Conservation (phyloP, 2,888 invertebrate genomes). For the Brachycybe producta region DNA sequence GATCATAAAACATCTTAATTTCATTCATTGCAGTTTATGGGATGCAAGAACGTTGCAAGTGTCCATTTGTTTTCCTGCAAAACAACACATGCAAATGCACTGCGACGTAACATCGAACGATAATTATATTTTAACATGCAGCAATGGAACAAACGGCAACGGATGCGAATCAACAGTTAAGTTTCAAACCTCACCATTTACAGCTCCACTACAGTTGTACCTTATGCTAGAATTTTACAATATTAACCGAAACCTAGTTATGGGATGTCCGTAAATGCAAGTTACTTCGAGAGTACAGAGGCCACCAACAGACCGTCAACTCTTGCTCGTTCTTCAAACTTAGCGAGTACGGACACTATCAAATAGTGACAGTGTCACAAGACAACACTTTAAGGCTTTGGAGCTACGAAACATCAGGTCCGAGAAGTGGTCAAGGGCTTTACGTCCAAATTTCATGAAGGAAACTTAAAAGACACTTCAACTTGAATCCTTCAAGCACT, state of each 20-base stretch:
- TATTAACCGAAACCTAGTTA: neutral
- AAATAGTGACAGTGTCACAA: neutral
- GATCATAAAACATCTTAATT: neutral
- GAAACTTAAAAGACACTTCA: too few relatives aligned
- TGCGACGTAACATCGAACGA: constrained; percentile 5
- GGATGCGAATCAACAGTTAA: constrained; percentile 10
- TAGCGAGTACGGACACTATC: neutral
- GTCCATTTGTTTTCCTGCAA: neutral
- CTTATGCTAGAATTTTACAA: neutral
- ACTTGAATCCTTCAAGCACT: too few relatives aligned
- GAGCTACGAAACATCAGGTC: constrained; percentile 5
- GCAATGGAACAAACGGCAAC: constrained; percentile 1
- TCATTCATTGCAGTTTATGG: constrained; percentile 1
- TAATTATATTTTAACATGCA: constrained; percentile 2
- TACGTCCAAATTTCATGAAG: too few relatives aligned
- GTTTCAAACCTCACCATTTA: neutral
- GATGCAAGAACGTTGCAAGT: neutral
- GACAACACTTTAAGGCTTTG: constrained; percentile 2
- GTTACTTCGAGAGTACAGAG: neutral
- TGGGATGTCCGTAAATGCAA: constrained; percentile 5
- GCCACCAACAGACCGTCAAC: constrained; percentile 4
- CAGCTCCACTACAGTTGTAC: neutral
- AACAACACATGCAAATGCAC: constrained; percentile 8
- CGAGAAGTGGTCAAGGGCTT: too few relatives aligned
- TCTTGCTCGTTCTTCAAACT: neutral